Evolutionary conservation across 2,888 invertebrate species (phyloP).

Genomic region (Torymus tubicola): DNA sequence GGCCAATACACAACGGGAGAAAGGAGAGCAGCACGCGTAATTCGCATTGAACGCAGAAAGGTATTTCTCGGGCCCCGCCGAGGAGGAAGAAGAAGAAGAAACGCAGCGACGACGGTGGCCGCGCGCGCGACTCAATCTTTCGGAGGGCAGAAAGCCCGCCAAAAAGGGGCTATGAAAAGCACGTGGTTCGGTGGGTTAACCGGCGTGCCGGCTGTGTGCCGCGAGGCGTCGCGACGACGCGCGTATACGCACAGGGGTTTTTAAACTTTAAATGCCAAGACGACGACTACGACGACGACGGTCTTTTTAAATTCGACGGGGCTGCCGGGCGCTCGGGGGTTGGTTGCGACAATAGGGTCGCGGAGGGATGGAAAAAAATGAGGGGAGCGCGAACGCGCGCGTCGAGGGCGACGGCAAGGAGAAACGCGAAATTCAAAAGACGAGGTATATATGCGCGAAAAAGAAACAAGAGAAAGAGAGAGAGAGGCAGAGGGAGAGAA

Average conservation of each 20-base stretch:
- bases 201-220: slow-evolving; percentile 6
- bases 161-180: slow-evolving; percentile 36
- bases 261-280: slow-evolving; percentile 69
- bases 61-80: slow-evolving; percentile 28
- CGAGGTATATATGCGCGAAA: too few species aligned
- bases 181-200: slow-evolving; percentile 54
- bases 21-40: slow-evolving; percentile 35
- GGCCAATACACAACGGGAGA: slow-evolving; percentile 24
- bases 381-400: not conserved
- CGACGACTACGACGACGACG: slow-evolving; percentile 48
- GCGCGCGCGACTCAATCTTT: too few species aligned
- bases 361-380: slow-evolving; percentile 35
- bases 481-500: slow-evolving; percentile 11
- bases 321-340: slow-evolving; percentile 28
- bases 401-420: not conserved
- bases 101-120: too few species aligned
- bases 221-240: slow-evolving; percentile 1
- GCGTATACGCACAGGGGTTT: slow-evolving; percentile 57
- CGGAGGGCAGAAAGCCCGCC: slow-evolving; percentile 34
- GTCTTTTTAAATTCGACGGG: slow-evolving; percentile 56
- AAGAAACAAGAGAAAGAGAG: not conserved
- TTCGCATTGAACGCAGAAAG: slow-evolving; percentile 52
- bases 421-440: not conserved
- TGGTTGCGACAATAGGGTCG: slow-evolving; percentile 26
- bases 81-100: not conserved